Base-by-base conservation (phyloP, 2,888 invertebrate species). In the Drosophila maculinotata region DNA sequence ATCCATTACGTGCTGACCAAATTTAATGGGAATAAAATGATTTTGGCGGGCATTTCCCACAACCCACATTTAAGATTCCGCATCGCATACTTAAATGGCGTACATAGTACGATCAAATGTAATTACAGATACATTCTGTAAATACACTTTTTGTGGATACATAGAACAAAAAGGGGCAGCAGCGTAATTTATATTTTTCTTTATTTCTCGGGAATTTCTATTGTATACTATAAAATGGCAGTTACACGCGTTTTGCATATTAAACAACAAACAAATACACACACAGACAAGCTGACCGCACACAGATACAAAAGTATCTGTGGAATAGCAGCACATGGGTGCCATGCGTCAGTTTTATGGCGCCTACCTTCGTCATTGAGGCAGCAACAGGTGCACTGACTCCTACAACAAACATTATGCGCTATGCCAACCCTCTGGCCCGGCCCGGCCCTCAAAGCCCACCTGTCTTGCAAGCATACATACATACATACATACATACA, bases 361-460 rank as follows among this genome's bases (percentile, higher is more conserved):
- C 73, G 76, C 72, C 65, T 41, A 49, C 25, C 33, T 49, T 36
- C 49, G 54, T 57, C 63, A 74, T 49, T 69, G 69, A 53, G 53
- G 49, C 48, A 66, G 79, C 85, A 79, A 85, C 79, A 79, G 79
- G 79, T 79, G 85, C 82, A 75, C 49, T 62, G 65, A 60, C 76
- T 64, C 38, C 65, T 57, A 33, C 9, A 31, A 2, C 15, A 48
- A 36, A 39, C 47, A 33, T 41, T 41, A 45, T 25, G 6, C 31
- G 6, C n/a, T n/a, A n/a, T n/a, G n/a, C n/a, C n/a, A n/a, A 5
- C 44, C 28, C 23, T 1, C 15, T 10, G n/a, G n/a, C n/a, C n/a
- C n/a, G n/a, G n/a, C n/a, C 10, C 0, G 2, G 15, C 25, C 25
- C 8, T 6, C 3, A 31, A 30, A 26, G 25, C n/a, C 10, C 42